Base-by-base conservation (phyloP, 1,140 invertebrate genomes). In the Camponotus vicinus region DNA sequence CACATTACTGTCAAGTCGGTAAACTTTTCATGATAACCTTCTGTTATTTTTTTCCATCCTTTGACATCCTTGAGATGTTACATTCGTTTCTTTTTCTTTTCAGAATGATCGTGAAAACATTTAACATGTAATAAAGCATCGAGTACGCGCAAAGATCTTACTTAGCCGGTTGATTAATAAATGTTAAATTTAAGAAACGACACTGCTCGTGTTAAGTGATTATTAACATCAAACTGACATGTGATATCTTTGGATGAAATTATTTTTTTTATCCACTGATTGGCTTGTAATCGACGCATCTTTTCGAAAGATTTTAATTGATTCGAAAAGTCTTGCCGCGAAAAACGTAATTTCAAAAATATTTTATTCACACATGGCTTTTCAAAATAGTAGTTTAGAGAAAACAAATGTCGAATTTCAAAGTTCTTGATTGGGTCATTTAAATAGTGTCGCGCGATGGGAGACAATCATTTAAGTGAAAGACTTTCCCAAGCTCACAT, bases 401-500 rank as follows among this genome's bases (percentile, higher is more conserved):
- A 18, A 52, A 18, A 52, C 49, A 4, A 5, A 52, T 52, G 49
- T 34, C 18, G 15, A 42, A 13, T 1, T 27, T 59, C 45, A 49
- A 21, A 42, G n/a, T 21, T 18, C 18, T 45, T 18, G 37, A n/a
- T 52, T 7, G 69, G 15, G 3, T 61, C 18, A 11, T 82, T 59
- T 45, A 61, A 82, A 73, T 13, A 9, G 1, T 40, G 27, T 61
- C 52, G 71, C 18, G 52, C 15, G 55, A 73, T 55, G 75, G 27
- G 27, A 27, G 27, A 63, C 40, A 83, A n/a, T 75, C 40, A 52
- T 61, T 73, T 75, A 49, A 59, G 13, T 45, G 63, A 85, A 37
- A 78, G 73, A 89, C 61, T 91, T 91, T 91, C 90, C 87, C 90
- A 91, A 89, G 89, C 85, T 78, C 52, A 63, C 42, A 49, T 66